Percentiles rank a stretch among this genome's conserved stretches.
phyloP scores from a whole-genome alignment of 2,888 invertebrate genomes.

The Venusia cambrica region DNA sequence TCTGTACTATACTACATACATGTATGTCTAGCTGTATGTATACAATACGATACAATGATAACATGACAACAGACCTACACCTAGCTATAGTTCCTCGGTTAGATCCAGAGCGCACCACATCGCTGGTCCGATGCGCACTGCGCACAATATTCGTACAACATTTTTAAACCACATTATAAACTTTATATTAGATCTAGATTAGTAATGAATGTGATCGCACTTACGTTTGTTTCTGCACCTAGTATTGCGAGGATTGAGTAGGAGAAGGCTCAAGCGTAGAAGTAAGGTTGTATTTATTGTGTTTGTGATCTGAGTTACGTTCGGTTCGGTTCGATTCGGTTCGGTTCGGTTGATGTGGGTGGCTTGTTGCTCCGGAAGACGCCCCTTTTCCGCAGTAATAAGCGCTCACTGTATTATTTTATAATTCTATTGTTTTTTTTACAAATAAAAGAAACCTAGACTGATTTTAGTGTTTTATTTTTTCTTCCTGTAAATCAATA shows the following conservation, averaged over 20 bases:
- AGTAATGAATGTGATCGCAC: constrained; percentile 65
- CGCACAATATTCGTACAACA: constrained; percentile 64
- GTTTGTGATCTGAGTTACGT: constrained; percentile 24
- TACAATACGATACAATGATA: constrained; percentile 37
- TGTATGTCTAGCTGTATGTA: constrained; percentile 59
- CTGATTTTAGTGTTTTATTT: constrained; percentile 54
- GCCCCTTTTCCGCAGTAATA: constrained; percentile 77
- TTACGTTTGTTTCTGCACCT: constrained; percentile 58
- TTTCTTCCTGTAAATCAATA: not conserved
- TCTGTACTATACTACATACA: constrained; percentile 18
- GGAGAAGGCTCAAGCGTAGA: constrained; percentile 49
- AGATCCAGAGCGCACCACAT: constrained; percentile 30
- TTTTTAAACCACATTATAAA: constrained; percentile 57
- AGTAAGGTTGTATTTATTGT: constrained; percentile 42
- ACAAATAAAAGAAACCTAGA: constrained; percentile 77
- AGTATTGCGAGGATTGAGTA: constrained; percentile 30
- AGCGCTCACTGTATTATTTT: constrained; percentile 75
- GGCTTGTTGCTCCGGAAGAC: constrained; percentile 80
- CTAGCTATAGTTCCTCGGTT: constrained; percentile 46
- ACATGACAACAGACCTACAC: constrained; percentile 48
- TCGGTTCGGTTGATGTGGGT: constrained; percentile 44
- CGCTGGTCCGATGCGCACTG: constrained; percentile 19
- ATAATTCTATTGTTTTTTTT: constrained; percentile 71
- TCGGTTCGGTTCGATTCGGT: constrained; percentile 33
- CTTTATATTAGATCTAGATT: constrained; percentile 48